phyloP scores from a whole-genome alignment of 2,888 invertebrate species.

The Timema podura region DNA sequence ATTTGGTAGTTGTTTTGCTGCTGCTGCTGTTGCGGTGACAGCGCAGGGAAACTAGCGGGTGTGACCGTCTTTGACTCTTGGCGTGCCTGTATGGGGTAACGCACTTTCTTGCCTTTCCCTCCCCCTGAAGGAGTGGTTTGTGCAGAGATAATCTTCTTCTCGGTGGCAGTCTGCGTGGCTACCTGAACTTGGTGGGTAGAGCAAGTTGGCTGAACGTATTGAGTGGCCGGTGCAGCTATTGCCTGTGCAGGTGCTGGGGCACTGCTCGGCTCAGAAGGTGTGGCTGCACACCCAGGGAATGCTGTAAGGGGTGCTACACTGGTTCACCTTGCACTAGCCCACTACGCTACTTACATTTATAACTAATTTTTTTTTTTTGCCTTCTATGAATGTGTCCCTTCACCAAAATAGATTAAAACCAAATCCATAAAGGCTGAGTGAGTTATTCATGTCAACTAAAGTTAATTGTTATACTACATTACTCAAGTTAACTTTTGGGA shows the following conservation, averaged over 20 bases:
- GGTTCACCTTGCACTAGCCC: background rate
- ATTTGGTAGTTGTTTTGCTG: conserved; percentile 48
- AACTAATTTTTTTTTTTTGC: background rate
- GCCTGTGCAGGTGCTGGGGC: conserved; percentile 3
- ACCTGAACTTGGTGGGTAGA: conserved; percentile 56
- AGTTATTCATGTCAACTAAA: too few species aligned
- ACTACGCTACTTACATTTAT: conserved; percentile 9
- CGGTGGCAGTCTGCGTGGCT: conserved; percentile 56
- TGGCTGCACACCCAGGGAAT: conserved; percentile 40
- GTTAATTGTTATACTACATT: too few species aligned
- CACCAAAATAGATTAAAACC: background rate
- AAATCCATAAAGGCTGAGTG: background rate
- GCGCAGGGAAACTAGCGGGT: conserved; percentile 25
- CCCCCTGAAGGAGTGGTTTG: conserved; percentile 38
- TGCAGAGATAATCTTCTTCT: conserved; percentile 39
- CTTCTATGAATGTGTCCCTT: background rate
- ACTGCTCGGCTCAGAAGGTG: conserved; percentile 35
- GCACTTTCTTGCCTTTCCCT: conserved; percentile 45
- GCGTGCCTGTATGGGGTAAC: conserved; percentile 41
- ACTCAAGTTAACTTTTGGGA: too few species aligned
- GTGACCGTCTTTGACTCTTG: conserved; percentile 17
- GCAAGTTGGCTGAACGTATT: conserved; percentile 36
- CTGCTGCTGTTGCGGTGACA: conserved; percentile 22
- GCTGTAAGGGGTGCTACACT: conserved; percentile 33
- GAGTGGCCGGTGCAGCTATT: conserved; percentile 25